Percentiles rank a stretch among this genome's conserved stretches.
phyloP scores from a whole-genome alignment of 35 echinoderm and acorn worm genomes.

The Heliocidaris erythrogramma region DNA sequence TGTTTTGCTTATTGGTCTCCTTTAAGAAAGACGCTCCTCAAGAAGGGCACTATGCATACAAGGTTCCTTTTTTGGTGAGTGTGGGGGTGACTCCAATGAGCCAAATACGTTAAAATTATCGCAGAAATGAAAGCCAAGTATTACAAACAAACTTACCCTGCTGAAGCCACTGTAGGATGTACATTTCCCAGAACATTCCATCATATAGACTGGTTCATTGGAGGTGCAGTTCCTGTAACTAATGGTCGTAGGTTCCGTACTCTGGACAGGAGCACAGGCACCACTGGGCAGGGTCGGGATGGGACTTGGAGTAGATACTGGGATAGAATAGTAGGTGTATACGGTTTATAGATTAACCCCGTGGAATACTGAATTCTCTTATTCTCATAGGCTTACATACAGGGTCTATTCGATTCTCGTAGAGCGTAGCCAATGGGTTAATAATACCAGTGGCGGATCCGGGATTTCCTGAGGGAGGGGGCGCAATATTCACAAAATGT shows the following conservation, averaged over 20 bases:
- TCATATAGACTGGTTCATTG: background rate
- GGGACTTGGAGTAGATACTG: background rate
- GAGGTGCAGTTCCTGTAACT: conserved; percentile 8
- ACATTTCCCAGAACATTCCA: background rate
- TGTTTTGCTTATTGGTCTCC: background rate
- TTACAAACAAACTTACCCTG: background rate
- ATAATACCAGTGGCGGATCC: too few species aligned
- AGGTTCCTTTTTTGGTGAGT: background rate
- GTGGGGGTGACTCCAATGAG: background rate
- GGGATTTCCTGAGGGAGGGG: too few species aligned
- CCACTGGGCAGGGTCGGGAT: background rate
- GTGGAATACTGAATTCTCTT: background rate
- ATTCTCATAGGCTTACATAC: background rate
- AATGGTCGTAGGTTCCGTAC: background rate
- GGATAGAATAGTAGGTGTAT: background rate
- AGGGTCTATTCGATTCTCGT: background rate
- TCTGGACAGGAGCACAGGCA: background rate
- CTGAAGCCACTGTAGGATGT: background rate
- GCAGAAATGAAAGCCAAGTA: too few species aligned
- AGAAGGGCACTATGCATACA: background rate
- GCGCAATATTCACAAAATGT: too few species aligned
- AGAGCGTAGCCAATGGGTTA: background rate
- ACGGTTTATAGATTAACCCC: too few species aligned
- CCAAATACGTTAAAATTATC: background rate
- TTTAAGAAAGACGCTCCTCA: background rate